These are phyloP conservation scores for Cheilosia variabilis DNA, from an alignment of 2,888 invertebrate genomes.

Conservation along the genomic window DNA sequence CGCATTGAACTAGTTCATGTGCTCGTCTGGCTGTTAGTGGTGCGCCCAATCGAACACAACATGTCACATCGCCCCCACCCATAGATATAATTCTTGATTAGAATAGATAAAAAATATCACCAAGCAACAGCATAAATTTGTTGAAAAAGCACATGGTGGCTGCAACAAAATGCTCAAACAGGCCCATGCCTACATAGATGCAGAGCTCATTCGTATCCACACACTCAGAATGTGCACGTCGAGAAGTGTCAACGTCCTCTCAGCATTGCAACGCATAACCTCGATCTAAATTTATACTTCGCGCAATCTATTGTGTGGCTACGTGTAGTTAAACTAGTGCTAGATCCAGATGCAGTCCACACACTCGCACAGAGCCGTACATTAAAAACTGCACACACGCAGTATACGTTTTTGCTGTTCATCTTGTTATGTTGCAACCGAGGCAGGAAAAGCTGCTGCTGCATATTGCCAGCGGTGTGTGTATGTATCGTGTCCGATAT, in stretches of 20 bases:
- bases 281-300: conserved; percentile 82
- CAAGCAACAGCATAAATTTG: conserved; percentile 43
- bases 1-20: conserved; percentile 14
- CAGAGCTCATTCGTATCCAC: background rate
- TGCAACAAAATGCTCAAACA: conserved; percentile 28
- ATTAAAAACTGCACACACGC: background rate
- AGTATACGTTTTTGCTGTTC: background rate
- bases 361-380: conserved; percentile 1
- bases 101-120: conserved; percentile 13
- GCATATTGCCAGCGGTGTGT: background rate
- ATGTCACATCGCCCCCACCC: background rate
- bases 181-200: conserved; percentile 22
- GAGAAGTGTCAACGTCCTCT: conserved; percentile 80
- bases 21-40: background rate
- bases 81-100: conserved; percentile 21
- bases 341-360: conserved; percentile 58
- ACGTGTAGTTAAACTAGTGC: conserved; percentile 51
- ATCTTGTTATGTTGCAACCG: conserved; percentile 14
- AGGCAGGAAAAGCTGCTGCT: conserved; percentile 30
- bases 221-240: conserved; percentile 42
- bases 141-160: conserved; percentile 56
- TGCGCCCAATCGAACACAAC: background rate
- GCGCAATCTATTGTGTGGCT: conserved; percentile 74
- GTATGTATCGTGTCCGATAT: background rate
- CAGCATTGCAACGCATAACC: conserved; percentile 83